Percentiles rank a stretch among this genome's conserved stretches.
Evolutionary conservation across 1,140 invertebrate species (phyloP).

Genomic region (Drosophila punjabiensis): DNA sequence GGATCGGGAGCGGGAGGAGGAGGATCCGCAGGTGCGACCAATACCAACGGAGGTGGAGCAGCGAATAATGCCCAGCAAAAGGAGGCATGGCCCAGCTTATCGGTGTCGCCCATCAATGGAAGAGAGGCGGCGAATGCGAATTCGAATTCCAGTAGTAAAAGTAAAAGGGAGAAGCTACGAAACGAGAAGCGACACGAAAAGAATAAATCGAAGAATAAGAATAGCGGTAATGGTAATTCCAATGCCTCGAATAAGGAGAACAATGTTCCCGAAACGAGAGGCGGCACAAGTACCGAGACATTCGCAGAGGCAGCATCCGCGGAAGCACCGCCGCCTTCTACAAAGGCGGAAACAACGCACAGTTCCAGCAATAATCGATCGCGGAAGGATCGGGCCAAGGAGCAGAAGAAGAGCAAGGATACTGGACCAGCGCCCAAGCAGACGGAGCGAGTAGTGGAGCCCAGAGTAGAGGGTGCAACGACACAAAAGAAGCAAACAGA

Average conservation of each 20-base stretch:
- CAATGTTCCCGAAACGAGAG: slow-evolving; percentile 55
- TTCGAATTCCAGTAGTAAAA: slow-evolving; percentile 53
- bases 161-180: slow-evolving; percentile 67
- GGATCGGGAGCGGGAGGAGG: slow-evolving; percentile 4
- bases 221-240: slow-evolving; percentile 62
- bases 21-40: slow-evolving; percentile 31
- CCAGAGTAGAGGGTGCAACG: slow-evolving; percentile 27
- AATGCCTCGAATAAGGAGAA: slow-evolving; percentile 83
- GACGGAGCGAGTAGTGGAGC: slow-evolving; percentile 41
- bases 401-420: slow-evolving; percentile 50
- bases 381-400: slow-evolving; percentile 53
- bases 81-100: slow-evolving; percentile 90
- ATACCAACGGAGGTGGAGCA: slow-evolving; percentile 18
- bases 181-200: slow-evolving; percentile 78
- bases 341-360: slow-evolving; percentile 43
- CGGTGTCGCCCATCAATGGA: slow-evolving; percentile 85
- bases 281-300: slow-evolving; percentile 46
- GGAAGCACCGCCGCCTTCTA: slow-evolving; percentile 28
- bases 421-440: slow-evolving; percentile 17
- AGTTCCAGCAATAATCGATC: slow-evolving; percentile 37
- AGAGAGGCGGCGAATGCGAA: slow-evolving; percentile 54
- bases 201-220: slow-evolving; percentile 74
- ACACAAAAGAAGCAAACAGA: slow-evolving; percentile 25
- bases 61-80: slow-evolving; percentile 89
- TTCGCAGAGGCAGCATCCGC: slow-evolving; percentile 21